Percentiles rank a stretch among this genome's conserved stretches.
These are phyloP conservation scores for Lycophotia porphyrea DNA, from an alignment of 2,888 invertebrate genomes.

Conservation along the genomic window DNA sequence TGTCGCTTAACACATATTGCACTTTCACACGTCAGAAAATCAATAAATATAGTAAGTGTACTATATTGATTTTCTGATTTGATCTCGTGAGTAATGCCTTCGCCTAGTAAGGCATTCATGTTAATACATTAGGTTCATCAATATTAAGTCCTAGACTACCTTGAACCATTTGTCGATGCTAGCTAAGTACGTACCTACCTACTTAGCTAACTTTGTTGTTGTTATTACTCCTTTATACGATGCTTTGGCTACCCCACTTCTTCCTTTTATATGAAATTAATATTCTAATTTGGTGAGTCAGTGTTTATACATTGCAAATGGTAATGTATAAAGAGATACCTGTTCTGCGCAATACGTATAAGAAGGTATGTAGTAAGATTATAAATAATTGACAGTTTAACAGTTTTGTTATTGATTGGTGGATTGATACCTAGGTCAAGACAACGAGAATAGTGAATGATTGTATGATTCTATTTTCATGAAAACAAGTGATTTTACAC, in stretches of 20 bases:
- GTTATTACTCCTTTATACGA: neutral
- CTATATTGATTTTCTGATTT: neutral
- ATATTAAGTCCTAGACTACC: conserved; percentile 13
- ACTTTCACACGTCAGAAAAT: conserved; percentile 24
- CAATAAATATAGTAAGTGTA: conserved; percentile 11
- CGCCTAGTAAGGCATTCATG: conserved; percentile 33
- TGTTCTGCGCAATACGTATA: conserved; percentile 65
- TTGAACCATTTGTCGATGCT: conserved; percentile 23
- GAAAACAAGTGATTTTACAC: neutral
- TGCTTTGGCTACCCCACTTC: conserved; percentile 11
- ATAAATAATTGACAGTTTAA: conserved; percentile 23
- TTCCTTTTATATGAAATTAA: conserved; percentile 64
- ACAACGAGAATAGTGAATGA: neutral
- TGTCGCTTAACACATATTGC: conserved; percentile 25
- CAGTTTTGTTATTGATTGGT: conserved; percentile 28
- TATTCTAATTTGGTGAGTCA: conserved; percentile 74
- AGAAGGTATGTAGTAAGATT: conserved; percentile 7
- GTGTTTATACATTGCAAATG: conserved; percentile 62
- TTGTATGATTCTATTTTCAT: neutral
- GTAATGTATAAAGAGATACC: conserved; percentile 50
- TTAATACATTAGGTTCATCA: conserved; percentile 25
- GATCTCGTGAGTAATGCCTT: neutral
- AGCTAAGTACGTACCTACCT: neutral
- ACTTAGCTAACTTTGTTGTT: neutral
- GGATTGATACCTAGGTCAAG: conserved; percentile 12